These are phyloP conservation scores for Ylistrum balloti DNA, from an alignment of 1,140 invertebrate genomes.

Conservation along the genomic window DNA sequence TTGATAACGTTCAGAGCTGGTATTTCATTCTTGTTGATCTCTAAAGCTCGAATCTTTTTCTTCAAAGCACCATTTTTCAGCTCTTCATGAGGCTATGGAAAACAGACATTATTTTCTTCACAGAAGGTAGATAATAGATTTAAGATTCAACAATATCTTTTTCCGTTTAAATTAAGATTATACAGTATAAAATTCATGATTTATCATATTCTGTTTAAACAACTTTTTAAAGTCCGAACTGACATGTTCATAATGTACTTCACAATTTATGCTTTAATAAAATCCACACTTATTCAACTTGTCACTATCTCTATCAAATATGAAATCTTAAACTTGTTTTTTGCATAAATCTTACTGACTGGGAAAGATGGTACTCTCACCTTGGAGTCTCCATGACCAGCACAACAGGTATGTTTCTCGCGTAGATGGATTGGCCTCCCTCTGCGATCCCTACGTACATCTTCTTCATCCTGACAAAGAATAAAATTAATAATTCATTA, in stretches of 20 bases:
- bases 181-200: too few species aligned
- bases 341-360: neutral
- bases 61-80: conserved; percentile 57
- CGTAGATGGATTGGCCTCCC: conserved; percentile 67
- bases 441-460: conserved; percentile 72
- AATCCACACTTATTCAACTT: too few species aligned
- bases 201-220: too few species aligned
- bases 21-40: conserved; percentile 50
- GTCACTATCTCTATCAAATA: too few species aligned
- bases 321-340: neutral
- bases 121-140: too few species aligned
- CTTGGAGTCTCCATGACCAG: neutral
- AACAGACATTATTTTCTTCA: neutral
- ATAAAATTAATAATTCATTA: too few species aligned
- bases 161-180: too few species aligned
- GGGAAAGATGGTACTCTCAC: neutral
- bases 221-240: too few species aligned
- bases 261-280: too few species aligned
- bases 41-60: conserved; percentile 46
- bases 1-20: conserved; percentile 30
- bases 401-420: conserved; percentile 53
- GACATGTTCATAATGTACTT: too few species aligned
- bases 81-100: conserved; percentile 64
- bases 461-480: conserved; percentile 72
- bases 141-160: too few species aligned